A percentile compares a stretch with the other conserved stretches of the same genome.
Evolutionary conservation across 2,888 invertebrate genomes (phyloP).

Genomic region (Dynastes hyllus): DNA sequence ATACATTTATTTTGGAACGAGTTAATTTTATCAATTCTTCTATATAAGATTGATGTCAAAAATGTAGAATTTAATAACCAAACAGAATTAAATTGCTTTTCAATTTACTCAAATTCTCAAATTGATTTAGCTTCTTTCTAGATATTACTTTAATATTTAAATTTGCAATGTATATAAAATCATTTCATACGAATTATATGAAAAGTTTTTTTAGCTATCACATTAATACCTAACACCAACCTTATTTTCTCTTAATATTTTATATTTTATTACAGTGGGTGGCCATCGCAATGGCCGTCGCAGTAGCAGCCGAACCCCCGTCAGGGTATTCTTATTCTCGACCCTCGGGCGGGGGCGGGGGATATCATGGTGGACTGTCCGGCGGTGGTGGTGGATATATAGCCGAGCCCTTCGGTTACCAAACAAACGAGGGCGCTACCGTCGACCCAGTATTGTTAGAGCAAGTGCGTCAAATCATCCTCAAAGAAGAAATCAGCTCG

Average conservation of each 20-base stretch:
- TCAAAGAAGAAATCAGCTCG: slow-evolving; percentile 84
- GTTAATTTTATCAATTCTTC: no score
- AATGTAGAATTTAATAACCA: no score
- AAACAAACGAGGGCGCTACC: slow-evolving; percentile 88
- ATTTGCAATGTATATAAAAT: no score
- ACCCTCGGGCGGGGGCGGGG: slow-evolving; percentile 66
- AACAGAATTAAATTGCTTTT: no score
- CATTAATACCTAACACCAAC: no score
- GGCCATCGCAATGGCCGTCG: slow-evolving; percentile 51
- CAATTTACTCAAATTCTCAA: no score
- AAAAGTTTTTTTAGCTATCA: no score
- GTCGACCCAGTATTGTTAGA: slow-evolving; percentile 87
- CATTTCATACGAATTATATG: no score
- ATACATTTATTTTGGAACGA: no score
- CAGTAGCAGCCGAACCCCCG: slow-evolving; percentile 69
- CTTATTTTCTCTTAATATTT: slow-evolving; percentile 18
- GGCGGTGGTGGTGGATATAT: slow-evolving; percentile 84
- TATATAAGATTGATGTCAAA: no score
- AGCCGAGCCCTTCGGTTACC: slow-evolving; percentile 84
- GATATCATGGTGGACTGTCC: slow-evolving; percentile 67
- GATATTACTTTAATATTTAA: no score
- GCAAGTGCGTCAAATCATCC: slow-evolving; percentile 88
- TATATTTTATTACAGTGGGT: slow-evolving; percentile 48
- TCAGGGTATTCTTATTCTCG: slow-evolving; percentile 60
- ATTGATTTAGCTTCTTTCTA: no score